These are phyloP conservation scores for Sminthurinus aureus DNA, from an alignment of 2,888 invertebrate genomes.

Conservation along the genomic window DNA sequence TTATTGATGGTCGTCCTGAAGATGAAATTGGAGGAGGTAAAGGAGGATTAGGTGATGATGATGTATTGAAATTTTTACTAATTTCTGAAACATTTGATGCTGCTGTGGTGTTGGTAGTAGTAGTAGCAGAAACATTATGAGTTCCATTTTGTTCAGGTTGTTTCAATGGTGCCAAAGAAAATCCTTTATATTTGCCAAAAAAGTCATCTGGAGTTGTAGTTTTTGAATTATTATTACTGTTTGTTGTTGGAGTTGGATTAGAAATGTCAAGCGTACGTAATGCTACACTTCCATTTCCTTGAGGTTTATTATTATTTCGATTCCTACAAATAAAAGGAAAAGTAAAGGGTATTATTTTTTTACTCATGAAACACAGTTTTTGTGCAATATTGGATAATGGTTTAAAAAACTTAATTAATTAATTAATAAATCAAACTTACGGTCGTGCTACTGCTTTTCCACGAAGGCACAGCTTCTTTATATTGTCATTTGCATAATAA, in stretches of 20 bases:
- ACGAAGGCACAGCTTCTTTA: constrained; percentile 68
- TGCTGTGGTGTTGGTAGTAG: too few relatives aligned
- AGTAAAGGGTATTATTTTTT: background rate
- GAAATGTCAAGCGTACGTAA: constrained; percentile 28
- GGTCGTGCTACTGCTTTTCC: constrained; percentile 54
- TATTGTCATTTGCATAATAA: constrained; percentile 78
- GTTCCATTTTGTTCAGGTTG: constrained; percentile 27
- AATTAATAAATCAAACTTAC: constrained; percentile 29
- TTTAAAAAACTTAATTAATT: constrained; percentile 1
- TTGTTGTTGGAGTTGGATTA: constrained; percentile 9
- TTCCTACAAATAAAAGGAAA: constrained; percentile 10
- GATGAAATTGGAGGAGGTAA: background rate
- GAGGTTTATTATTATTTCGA: constrained; percentile 26
- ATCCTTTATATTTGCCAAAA: constrained; percentile 88
- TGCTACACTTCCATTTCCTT: constrained; percentile 24
- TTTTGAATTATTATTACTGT: constrained; percentile 35
- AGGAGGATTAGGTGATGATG: background rate
- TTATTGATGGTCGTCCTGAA: constrained; percentile 11
- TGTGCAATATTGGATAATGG: background rate
- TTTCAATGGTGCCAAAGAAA: constrained; percentile 74
- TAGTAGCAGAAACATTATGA: background rate
- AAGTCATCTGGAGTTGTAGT: constrained; percentile 65
- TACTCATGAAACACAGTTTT: background rate
- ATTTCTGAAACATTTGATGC: constrained; percentile 20
- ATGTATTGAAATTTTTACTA: constrained; percentile 42